Evolutionary conservation across 2,888 invertebrate species (phyloP).

Genomic region (Perdita meconis): DNA sequence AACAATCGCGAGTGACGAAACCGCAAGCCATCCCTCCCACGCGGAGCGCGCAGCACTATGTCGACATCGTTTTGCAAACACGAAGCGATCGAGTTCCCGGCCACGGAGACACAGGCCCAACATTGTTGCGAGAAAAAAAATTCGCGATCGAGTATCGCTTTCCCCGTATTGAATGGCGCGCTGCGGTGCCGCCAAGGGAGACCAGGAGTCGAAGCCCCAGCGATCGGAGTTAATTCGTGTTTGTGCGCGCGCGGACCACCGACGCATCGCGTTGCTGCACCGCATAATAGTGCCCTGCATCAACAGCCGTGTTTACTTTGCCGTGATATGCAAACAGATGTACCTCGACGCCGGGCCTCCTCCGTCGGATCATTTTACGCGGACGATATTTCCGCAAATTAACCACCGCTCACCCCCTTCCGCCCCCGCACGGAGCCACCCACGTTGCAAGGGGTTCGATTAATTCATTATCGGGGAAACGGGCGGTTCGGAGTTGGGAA

Average conservation of each 20-base stretch:
- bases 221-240: slow-evolving; percentile 51
- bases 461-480: too few species aligned
- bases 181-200: slow-evolving; percentile 1
- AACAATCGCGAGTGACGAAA: too few species aligned
- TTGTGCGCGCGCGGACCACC: slow-evolving; percentile 30
- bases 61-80: neutral
- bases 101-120: neutral
- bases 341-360: slow-evolving; percentile 25
- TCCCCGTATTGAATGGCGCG: slow-evolving; percentile 28
- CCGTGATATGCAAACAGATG: slow-evolving; percentile 53
- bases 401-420: neutral
- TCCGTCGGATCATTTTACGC: slow-evolving; percentile 49
- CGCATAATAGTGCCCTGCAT: slow-evolving; percentile 51
- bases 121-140: slow-evolving; percentile 23
- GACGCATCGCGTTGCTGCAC: slow-evolving; percentile 28
- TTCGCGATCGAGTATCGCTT: slow-evolving; percentile 39
- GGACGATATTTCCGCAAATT: slow-evolving; percentile 48
- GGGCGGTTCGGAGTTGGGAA: too few species aligned
- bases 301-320: slow-evolving; percentile 57
- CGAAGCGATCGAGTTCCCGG: neutral
- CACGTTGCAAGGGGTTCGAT: neutral
- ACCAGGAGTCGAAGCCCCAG: slow-evolving; percentile 37
- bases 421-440: too few species aligned
- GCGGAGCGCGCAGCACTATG: too few species aligned
- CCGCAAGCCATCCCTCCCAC: too few species aligned